Evolutionary conservation across 2,888 invertebrate genomes (phyloP).

Genomic region (Yponomeuta cagnagella): DNA sequence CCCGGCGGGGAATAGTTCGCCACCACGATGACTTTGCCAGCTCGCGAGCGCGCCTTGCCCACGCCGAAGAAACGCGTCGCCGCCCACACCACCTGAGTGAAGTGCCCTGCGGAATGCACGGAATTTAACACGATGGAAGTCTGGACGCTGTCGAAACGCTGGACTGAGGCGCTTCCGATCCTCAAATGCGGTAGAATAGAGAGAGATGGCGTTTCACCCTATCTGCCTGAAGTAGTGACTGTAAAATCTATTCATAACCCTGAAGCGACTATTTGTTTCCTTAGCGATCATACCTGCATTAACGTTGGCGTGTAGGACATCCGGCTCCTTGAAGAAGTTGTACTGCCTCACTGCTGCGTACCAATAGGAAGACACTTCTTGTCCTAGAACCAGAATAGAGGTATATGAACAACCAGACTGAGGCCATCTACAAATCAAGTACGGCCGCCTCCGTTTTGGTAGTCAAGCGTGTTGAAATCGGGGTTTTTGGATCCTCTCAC

Average conservation of each 20-base stretch:
- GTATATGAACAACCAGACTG: too few species aligned
- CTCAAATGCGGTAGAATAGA: too few species aligned
- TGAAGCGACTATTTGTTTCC: neutral
- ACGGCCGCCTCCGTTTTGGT: too few species aligned
- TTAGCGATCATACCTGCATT: slow-evolving; percentile 79
- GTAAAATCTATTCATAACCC: too few species aligned
- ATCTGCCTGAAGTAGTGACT: too few species aligned
- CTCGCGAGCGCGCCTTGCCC: slow-evolving; percentile 85
- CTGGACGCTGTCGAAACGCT: too few species aligned
- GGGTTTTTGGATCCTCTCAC: slow-evolving; percentile 37
- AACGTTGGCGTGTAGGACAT: slow-evolving; percentile 84
- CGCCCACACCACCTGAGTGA: slow-evolving; percentile 91
- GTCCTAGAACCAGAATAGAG: slow-evolving; percentile 66
- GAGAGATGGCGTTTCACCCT: too few species aligned
- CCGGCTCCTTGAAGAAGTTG: slow-evolving; percentile 82
- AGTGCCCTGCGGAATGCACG: slow-evolving; percentile 78
- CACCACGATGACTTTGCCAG: slow-evolving; percentile 88
- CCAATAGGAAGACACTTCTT: slow-evolving; percentile 89
- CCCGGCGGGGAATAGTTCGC: slow-evolving; percentile 90
- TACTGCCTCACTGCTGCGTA: slow-evolving; percentile 86
- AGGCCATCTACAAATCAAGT: too few species aligned
- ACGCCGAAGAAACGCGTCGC: slow-evolving; percentile 85
- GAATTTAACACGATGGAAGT: neutral
- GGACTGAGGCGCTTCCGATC: neutral
- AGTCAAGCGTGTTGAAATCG: too few species aligned